Evolutionary conservation across 2,113 vertebrate species (phyloP).

Genomic region (Corydoras maculifer): DNA sequence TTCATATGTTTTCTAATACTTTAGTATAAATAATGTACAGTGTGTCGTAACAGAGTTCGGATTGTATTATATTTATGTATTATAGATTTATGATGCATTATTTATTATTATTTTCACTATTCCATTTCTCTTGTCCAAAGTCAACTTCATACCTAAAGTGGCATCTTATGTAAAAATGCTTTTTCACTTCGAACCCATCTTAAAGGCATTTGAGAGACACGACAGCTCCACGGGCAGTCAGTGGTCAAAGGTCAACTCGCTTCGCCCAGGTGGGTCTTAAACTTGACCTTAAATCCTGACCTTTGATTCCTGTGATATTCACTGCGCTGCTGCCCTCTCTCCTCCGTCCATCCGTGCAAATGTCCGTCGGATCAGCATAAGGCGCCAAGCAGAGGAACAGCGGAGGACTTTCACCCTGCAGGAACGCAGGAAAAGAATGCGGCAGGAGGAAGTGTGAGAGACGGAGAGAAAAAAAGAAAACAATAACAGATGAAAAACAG

Average conservation of each 20-base stretch:
- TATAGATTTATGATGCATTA: too few species aligned
- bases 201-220: conserved; percentile 17
- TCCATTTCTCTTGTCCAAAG: neutral
- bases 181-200: neutral
- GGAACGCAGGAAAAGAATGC: neutral
- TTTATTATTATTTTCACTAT: neutral
- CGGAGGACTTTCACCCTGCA: conserved; percentile 7
- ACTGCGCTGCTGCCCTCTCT: conserved; percentile 23
- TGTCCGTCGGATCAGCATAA: conserved; percentile 12
- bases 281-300: conserved; percentile 47
- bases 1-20: too few species aligned
- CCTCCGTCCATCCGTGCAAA: conserved; percentile 8
- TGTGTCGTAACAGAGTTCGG: neutral
- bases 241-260: conserved; percentile 48
- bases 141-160: too few species aligned
- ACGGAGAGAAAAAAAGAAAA: conserved; percentile 26
- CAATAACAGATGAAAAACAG: conserved; percentile 64
- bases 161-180: neutral
- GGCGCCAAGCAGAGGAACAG: conserved; percentile 5
- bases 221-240: neutral
- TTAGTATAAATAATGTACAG: too few species aligned
- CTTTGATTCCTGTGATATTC: conserved; percentile 16
- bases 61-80: too few species aligned
- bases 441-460: neutral
- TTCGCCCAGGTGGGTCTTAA: conserved; percentile 41